Conservation (phyloP, 2,888 invertebrate genomes). For the Epistrophe eligans region DNA sequence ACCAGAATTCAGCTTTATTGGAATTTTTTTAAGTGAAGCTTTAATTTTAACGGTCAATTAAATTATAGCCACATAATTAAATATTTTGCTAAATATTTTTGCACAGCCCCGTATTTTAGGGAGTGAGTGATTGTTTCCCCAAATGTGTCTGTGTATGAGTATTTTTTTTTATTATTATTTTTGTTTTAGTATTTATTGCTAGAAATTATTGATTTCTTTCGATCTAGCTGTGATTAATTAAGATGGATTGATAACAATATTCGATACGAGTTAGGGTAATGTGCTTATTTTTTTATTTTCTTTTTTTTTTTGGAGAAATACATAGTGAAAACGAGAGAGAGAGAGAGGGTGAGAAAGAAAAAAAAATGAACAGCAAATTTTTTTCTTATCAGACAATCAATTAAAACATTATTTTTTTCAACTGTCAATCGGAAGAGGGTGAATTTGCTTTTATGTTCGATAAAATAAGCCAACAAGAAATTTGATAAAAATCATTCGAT, state of each 20-base stretch:
- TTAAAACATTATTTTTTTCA: slow-evolving; percentile 43
- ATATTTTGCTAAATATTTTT: background rate
- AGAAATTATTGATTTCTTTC: slow-evolving; percentile 71
- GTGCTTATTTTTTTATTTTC: slow-evolving; percentile 35
- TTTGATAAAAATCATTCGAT: slow-evolving; percentile 71
- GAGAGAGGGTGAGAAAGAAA: background rate
- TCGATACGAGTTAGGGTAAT: slow-evolving; percentile 60
- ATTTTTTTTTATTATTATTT: slow-evolving; percentile 24
- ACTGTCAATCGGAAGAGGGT: slow-evolving; percentile 48
- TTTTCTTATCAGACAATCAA: slow-evolving; percentile 66
- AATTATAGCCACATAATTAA: no score
- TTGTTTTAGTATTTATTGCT: slow-evolving; percentile 45
- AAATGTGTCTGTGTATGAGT: slow-evolving; percentile 8
- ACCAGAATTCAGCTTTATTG: no score
- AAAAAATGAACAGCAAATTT: slow-evolving; percentile 22
- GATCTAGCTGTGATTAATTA: slow-evolving; percentile 82
- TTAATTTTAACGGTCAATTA: no score
- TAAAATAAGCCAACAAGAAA: slow-evolving; percentile 33
- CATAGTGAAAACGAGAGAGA: no score
- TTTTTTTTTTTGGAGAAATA: no score
- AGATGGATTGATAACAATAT: slow-evolving; percentile 82
- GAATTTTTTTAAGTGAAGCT: no score
- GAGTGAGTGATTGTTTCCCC: slow-evolving; percentile 5
- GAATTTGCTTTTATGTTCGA: slow-evolving; percentile 65
- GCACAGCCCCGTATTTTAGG: background rate